phyloP scores from a whole-genome alignment of 2,888 invertebrate genomes.

The Ectropis crepuscularia region DNA sequence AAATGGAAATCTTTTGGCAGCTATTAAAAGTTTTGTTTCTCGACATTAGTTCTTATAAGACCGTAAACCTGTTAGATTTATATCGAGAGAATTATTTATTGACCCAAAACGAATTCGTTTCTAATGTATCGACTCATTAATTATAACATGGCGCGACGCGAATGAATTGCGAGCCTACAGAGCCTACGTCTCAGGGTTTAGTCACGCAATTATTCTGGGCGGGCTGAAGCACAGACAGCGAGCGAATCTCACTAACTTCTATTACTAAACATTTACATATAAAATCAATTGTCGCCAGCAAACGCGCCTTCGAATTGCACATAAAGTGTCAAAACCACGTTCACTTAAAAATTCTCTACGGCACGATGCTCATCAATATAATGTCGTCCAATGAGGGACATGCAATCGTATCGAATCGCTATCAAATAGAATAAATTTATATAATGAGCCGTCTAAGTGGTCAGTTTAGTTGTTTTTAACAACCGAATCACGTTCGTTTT shows the following conservation, averaged over 20 bases:
- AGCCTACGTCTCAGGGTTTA: slow-evolving; percentile 63
- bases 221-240: slow-evolving; percentile 49
- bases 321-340: slow-evolving; percentile 36
- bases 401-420: slow-evolving; percentile 77
- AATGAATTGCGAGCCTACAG: slow-evolving; percentile 66
- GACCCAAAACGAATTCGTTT: slow-evolving; percentile 68
- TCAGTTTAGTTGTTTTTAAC: slow-evolving; percentile 71
- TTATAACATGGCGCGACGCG: slow-evolving; percentile 63
- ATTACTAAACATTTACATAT: slow-evolving; percentile 64
- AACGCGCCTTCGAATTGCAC: slow-evolving; percentile 25
- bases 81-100: slow-evolving; percentile 55
- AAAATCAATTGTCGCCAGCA: slow-evolving; percentile 54
- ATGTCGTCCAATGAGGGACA: slow-evolving; percentile 59
- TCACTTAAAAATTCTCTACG: slow-evolving; percentile 52
- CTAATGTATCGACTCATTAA: slow-evolving; percentile 73
- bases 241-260: slow-evolving; percentile 60
- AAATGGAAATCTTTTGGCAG: neutral
- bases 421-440: slow-evolving; percentile 72
- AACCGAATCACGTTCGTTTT: slow-evolving; percentile 78
- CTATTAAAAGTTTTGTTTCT: neutral
- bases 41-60: neutral
- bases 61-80: slow-evolving; percentile 52
- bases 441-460: slow-evolving; percentile 76
- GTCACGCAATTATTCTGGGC: slow-evolving; percentile 70
- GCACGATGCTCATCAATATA: slow-evolving; percentile 63